These are phyloP conservation scores for Panzeria rudis DNA, from an alignment of 2,888 invertebrate genomes.

Conservation along the genomic window DNA sequence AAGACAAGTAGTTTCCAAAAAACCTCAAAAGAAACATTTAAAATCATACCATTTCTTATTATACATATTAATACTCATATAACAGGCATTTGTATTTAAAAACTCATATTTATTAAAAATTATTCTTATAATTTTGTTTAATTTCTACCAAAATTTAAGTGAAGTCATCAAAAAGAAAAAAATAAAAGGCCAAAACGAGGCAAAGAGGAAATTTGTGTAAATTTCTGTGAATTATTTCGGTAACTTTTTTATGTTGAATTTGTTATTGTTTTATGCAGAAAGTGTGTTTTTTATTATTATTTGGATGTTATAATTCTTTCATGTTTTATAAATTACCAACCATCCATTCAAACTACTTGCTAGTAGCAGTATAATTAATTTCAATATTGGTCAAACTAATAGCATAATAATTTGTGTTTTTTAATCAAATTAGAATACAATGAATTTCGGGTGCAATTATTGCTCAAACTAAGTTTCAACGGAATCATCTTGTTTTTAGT, in stretches of 20 bases:
- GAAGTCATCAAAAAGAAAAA: conserved; percentile 79
- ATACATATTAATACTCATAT: conserved; percentile 7
- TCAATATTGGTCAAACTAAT: conserved; percentile 3
- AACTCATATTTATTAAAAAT: conserved; percentile 63
- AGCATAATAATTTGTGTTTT: background rate
- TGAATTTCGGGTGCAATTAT: too few relatives aligned
- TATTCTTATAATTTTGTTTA: conserved; percentile 47
- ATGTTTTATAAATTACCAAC: conserved; percentile 65
- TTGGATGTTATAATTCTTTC: conserved; percentile 70
- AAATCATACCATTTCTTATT: conserved; percentile 57
- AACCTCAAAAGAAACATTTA: conserved; percentile 33
- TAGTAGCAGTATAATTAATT: conserved; percentile 34
- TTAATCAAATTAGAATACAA: too few relatives aligned
- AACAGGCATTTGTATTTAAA: too few relatives aligned
- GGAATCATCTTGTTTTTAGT: too few relatives aligned
- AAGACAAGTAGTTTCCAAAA: conserved; percentile 56
- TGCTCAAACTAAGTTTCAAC: too few relatives aligned
- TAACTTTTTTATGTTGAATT: conserved; percentile 62
- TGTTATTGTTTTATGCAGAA: conserved; percentile 40
- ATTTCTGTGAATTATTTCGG: conserved; percentile 74
- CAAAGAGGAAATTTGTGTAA: conserved; percentile 57
- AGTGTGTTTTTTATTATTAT: conserved; percentile 52
- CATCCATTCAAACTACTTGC: conserved; percentile 41
- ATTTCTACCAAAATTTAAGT: conserved; percentile 75
- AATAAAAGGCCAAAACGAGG: conserved; percentile 26